Evolutionary conservation across 2,888 invertebrate genomes (phyloP).

Genomic region (Apeira syringaria): DNA sequence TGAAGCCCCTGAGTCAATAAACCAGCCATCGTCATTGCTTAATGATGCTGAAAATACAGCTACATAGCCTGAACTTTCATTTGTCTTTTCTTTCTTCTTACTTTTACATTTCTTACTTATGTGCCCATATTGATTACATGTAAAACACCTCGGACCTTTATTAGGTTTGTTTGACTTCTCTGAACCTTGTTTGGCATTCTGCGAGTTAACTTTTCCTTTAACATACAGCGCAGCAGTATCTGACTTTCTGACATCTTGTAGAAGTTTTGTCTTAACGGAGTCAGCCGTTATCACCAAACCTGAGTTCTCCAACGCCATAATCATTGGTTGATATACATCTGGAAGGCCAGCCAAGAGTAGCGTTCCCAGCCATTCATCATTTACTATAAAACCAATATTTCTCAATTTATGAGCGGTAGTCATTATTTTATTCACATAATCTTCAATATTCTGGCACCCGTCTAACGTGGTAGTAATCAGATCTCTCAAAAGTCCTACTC

Average conservation of each 20-base stretch:
- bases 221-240: background rate
- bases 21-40: background rate
- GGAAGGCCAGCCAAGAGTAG: conserved; percentile 25
- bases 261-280: conserved; percentile 5
- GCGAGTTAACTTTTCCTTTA: no score
- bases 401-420: conserved; percentile 21
- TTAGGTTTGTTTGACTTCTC: background rate
- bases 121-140: conserved; percentile 7
- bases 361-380: conserved; percentile 29
- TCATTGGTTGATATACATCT: conserved; percentile 27
- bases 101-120: background rate
- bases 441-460: background rate
- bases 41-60: background rate
- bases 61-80: background rate
- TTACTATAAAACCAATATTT: conserved; percentile 24
- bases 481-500: conserved; percentile 23
- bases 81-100: background rate
- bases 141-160: conserved; percentile 1
- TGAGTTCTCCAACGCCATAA: conserved; percentile 26
- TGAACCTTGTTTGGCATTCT: no score
- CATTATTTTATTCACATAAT: conserved; percentile 28
- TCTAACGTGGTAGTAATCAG: conserved; percentile 1
- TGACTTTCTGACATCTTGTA: conserved; percentile 12
- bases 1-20: background rate
- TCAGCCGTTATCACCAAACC: conserved; percentile 18